A percentile compares a stretch with the other conserved stretches of the same genome.
phyloP scores from a whole-genome alignment of 1,140 invertebrate species.

The Calliopsis andreniformis region DNA sequence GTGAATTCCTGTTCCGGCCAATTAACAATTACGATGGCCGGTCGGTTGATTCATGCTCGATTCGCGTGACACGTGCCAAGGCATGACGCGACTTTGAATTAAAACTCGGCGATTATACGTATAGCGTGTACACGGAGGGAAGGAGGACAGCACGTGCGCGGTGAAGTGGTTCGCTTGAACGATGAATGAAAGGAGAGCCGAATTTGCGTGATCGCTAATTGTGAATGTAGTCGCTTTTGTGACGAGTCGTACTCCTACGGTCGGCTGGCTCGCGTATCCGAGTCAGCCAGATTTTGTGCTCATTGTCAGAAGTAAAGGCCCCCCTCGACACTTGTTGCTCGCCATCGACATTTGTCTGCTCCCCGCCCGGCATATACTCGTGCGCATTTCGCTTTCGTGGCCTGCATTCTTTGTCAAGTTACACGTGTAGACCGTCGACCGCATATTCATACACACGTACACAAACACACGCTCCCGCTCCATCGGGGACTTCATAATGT shows the following conservation, averaged over 20 bases:
- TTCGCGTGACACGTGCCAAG: slow-evolving; percentile 23
- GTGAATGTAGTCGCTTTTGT: slow-evolving; percentile 38
- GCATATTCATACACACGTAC: not conserved
- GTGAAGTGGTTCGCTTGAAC: too few species aligned
- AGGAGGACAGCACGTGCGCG: too few species aligned
- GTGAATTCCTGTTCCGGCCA: not conserved
- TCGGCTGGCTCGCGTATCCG: slow-evolving; percentile 43
- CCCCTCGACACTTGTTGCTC: slow-evolving; percentile 66
- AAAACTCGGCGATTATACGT: slow-evolving; percentile 7
- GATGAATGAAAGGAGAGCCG: slow-evolving; percentile 44
- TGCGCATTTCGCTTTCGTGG: slow-evolving; percentile 55
- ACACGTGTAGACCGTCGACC: slow-evolving; percentile 9
- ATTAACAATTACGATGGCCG: slow-evolving; percentile 34
- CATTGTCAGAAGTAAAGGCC: slow-evolving; percentile 68
- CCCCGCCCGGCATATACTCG: slow-evolving; percentile 51
- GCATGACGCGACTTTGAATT: not conserved
- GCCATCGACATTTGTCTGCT: slow-evolving; percentile 66
- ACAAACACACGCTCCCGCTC: too few species aligned
- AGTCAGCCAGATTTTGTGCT: slow-evolving; percentile 64
- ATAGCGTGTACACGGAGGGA: not conserved
- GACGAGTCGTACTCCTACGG: slow-evolving; percentile 15
- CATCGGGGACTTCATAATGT: slow-evolving; percentile 26
- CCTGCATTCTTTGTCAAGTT: slow-evolving; percentile 57
- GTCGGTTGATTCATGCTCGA: slow-evolving; percentile 18
- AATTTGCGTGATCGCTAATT: slow-evolving; percentile 62